These are phyloP conservation scores for Notodonta ziczac DNA, from an alignment of 2,888 invertebrate species.

Conservation along the genomic window DNA sequence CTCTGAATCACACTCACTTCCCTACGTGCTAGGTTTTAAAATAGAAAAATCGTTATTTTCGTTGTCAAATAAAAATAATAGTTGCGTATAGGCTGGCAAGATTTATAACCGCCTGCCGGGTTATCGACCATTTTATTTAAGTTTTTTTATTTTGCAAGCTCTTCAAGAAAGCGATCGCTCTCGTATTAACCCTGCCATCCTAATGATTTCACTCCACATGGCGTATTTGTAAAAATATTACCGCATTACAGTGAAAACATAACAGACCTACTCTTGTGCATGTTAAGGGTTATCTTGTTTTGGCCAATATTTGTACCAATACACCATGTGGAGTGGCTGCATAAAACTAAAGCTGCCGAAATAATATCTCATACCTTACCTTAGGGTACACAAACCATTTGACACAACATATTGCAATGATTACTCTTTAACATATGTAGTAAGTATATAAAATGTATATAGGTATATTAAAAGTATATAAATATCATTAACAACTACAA, in stretches of 20 bases:
- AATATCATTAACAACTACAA: constrained; percentile 1
- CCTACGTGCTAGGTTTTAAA: constrained; percentile 18
- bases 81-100: background rate
- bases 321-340: background rate
- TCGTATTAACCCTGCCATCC: too few species aligned
- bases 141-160: too few species aligned
- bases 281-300: too few species aligned
- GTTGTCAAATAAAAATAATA: constrained; percentile 34
- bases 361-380: background rate
- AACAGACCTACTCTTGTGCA: too few species aligned
- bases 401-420: background rate
- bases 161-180: too few species aligned
- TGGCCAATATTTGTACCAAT: too few species aligned
- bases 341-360: background rate
- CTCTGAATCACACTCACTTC: constrained; percentile 61
- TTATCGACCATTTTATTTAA: too few species aligned
- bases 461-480: background rate
- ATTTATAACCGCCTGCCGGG: too few species aligned
- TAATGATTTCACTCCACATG: too few species aligned
- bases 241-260: too few species aligned
- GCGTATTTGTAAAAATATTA: too few species aligned
- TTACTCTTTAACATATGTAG: background rate
- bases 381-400: background rate
- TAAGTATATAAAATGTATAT: background rate
- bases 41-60: constrained; percentile 31